Percentiles rank a stretch among this genome's conserved stretches.
phyloP scores from a whole-genome alignment of 2,113 vertebrate species.

The Menura novaehollandiae region DNA sequence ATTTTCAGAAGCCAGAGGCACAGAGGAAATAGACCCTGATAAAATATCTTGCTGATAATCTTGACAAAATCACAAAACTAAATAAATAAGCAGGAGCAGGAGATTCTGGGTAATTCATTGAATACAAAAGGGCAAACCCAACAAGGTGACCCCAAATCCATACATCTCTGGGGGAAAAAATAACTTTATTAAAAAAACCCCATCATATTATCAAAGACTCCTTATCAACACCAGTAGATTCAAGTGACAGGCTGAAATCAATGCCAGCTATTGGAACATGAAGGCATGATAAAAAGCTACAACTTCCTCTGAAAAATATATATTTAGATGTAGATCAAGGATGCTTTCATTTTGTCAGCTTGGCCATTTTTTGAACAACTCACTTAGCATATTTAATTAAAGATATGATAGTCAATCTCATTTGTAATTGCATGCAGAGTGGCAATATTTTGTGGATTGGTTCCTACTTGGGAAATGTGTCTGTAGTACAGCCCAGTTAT shows the following conservation, averaged over 20 bases:
- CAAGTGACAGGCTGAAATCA: background rate
- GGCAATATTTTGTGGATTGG: background rate
- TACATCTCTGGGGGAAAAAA: background rate
- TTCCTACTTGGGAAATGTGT: background rate
- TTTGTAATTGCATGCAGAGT: conserved; percentile 4
- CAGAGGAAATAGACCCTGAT: background rate
- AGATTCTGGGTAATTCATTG: background rate
- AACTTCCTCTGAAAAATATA: background rate
- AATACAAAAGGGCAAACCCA: background rate
- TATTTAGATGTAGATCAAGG: conserved; percentile 16
- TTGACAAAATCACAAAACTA: background rate
- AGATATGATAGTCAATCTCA: background rate
- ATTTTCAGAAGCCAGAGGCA: background rate
- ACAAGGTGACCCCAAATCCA: background rate
- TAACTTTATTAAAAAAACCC: background rate
- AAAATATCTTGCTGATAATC: background rate
- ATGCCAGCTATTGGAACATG: background rate
- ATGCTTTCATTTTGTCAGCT: background rate
- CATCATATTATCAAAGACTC: background rate
- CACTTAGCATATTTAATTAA: conserved; percentile 37
- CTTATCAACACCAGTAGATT: background rate
- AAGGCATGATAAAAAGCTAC: background rate
- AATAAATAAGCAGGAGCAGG: background rate
- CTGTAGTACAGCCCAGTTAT: conserved; percentile 21
- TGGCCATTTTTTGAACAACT: background rate